Base-by-base conservation (phyloP, 1,140 invertebrate genomes). In the Drosophila paulistorum region DNA sequence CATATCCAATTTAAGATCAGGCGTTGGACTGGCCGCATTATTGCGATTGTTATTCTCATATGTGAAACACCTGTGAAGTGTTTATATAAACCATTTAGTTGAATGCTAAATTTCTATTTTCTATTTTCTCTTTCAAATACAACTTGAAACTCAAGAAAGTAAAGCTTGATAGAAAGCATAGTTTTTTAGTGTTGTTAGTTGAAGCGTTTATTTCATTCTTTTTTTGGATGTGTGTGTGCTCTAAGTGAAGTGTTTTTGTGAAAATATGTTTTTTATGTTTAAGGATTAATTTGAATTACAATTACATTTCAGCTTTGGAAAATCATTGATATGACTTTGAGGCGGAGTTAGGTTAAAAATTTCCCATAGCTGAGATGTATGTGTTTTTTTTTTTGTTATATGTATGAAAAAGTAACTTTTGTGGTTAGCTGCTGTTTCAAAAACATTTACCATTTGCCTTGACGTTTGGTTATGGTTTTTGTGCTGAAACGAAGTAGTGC, bases 381-480 rank as follows among this genome's bases (percentile, higher is more conserved):
- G 4, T 26, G 17, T 5, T 3, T 5, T 26, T 26, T 26, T 26
- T 26, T 26, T 2, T 48, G 14, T 51, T 54, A 48, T 35, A 35
- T 10, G 35, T 48, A 23, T 67, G 17, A 10, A 23, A 23, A 51
- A 51, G 17, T 23, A 51, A 51, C 4, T 67, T 68, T 63, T 83
- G 66, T 60, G 79, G 57, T 80, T 90, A 87, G 80, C 80, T 89
- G 84, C 84, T 89, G 80, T 71, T 89, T 87, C 75, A 71, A 74
- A 51, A 82, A 81, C 67, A 89, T 91, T 92, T 85, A 91, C 95
- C 96, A 96, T 92, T 95, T 95, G 93, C 96, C 95, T 94, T 94
- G 95, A 93, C 95, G 95, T 94, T 95, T 95, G 92, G 95, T 96
- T 94, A 96, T 96, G 93, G 95, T 95, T 94, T 96, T 96, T 94